Base-by-base conservation (phyloP, 2,113 vertebrate species). In the Dromiciops gliroides region DNA sequence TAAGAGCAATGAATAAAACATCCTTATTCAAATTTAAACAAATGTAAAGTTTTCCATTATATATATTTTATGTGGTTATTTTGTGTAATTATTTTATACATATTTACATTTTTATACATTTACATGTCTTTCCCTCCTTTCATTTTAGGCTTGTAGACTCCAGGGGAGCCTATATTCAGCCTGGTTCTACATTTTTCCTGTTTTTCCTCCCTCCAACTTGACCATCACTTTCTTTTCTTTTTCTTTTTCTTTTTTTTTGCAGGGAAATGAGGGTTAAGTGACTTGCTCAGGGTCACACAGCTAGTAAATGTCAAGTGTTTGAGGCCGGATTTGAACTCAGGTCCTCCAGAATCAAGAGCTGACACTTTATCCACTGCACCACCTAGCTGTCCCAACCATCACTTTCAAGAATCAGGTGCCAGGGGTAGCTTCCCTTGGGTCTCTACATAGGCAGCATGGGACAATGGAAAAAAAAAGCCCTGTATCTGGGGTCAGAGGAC, bases 11-110 rank as follows among this genome's bases (percentile, higher is more conserved):
- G 67, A 83, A 83, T 83, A 83, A 83, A 83, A 83, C 67, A 83
- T 83, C 37, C 67, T 83, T 83, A 83, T 83, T 83, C 67, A 83
- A 83, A 83, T 83, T 83, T 83, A 83, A 83, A 83, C 67, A 83
- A 83, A 83, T 83, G 67, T 83, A 83, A 83, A 83, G 67, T 75
- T 23, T 44, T 22, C 37, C 67, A 83, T 83, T 83, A 83, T 44
- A 44, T 83, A 44, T 83, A 83, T 83, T 83, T 83, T 83, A 83
- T 44, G 44, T 44, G n/a, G 67, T 44, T 83, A 83, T 44, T 83
- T 83, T 44, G n/a, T 83, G n/a, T 83, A 83, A 83, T 83, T 83
- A 83, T 83, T 83, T 44, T 44, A 83, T 23, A 44, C 67, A 83
- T 83, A 83, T 83, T 83, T 83, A 83, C 67, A 83, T 83, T 83